These are phyloP conservation scores for Agonopterix arenella DNA, from an alignment of 2,888 invertebrate species.

Conservation along the genomic window DNA sequence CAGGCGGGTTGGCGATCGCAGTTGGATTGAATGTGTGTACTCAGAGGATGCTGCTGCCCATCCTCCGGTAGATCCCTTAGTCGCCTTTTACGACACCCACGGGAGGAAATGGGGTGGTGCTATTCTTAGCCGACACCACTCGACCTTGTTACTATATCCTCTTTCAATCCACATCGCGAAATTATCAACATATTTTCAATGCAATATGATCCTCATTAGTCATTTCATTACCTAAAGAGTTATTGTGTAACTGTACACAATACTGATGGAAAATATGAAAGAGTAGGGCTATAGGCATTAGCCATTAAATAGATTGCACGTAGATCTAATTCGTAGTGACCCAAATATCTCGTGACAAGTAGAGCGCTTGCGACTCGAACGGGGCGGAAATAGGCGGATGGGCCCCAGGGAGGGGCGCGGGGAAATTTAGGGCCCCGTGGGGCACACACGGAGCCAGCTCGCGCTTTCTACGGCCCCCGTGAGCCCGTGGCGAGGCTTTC, in stretches of 20 bases:
- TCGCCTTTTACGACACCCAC: too few species aligned
- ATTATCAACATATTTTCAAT: too few species aligned
- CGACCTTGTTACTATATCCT: too few species aligned
- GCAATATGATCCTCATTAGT: too few species aligned
- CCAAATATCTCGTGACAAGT: slow-evolving; percentile 55
- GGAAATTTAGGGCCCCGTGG: slow-evolving; percentile 42
- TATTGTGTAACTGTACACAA: neutral
- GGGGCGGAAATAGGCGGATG: slow-evolving; percentile 46
- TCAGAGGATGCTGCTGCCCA: too few species aligned
- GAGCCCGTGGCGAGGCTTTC: slow-evolving; percentile 3
- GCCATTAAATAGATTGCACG: slow-evolving; percentile 45
- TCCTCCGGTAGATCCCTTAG: too few species aligned
- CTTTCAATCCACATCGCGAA: too few species aligned
- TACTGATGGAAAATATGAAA: neutral
- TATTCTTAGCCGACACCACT: too few species aligned
- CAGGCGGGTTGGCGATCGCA: too few species aligned
- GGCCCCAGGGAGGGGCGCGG: slow-evolving; percentile 45
- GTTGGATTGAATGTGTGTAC: too few species aligned
- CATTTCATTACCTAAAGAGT: neutral
- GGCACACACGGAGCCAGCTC: slow-evolving; percentile 28
- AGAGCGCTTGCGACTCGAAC: slow-evolving; percentile 30
- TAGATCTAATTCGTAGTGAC: slow-evolving; percentile 57
- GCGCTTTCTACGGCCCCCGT: slow-evolving; percentile 17
- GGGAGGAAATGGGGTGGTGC: too few species aligned
- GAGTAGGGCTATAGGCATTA: neutral